Base-by-base conservation (phyloP, 2,888 invertebrate species). In the Helicoverpa assulta region DNA sequence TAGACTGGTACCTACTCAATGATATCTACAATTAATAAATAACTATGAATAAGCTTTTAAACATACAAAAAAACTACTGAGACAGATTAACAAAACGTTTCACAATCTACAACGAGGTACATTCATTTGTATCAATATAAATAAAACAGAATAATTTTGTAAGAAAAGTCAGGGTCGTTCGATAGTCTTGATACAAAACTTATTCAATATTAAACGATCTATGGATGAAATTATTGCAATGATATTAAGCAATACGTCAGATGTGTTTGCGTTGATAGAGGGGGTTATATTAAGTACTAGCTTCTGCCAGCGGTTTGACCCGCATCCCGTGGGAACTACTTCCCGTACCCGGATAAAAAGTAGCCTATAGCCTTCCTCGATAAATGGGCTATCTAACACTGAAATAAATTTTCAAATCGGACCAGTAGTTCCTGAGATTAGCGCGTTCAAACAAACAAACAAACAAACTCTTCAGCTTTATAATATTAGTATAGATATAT, bases 151-250 rank as follows among this genome's bases (percentile, higher is more conserved):
- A 19, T 19, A 29, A 47, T 47, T 55, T 54, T 50, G 8, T 33
- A 18, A 51, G n/a, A 64, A 67, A 73, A 76, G 74, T 77, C 82
- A 81, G 52, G 81, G 82, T 50, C 80, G 6, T 26, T 33, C 8
- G 51, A 50, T 16, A 68, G 55, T 56, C 26, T 55, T 47, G 21
- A 43, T 53, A 59, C 1, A 14, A 66, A 70, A 62, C 37, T 5
- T 52, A 33, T 59, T 62, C 57, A 65, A 50, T 50, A n/a, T 1
- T 8, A 26, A 73, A 55, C 52, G 19, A 50, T 26, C 2, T 26
- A 26, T 54, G n/a, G 14, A 37, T 12, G 5, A 56, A 52, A 61
- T 57, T 16, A 53, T 60, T 67, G 50, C 33, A 54, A 61, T 50
- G 0, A 43, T 2, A 40, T 59, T 59, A 37, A 16, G 51, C 57